These are phyloP conservation scores for Hemicrepidius hirtus DNA, from an alignment of 2,888 invertebrate genomes.

Conservation along the genomic window DNA sequence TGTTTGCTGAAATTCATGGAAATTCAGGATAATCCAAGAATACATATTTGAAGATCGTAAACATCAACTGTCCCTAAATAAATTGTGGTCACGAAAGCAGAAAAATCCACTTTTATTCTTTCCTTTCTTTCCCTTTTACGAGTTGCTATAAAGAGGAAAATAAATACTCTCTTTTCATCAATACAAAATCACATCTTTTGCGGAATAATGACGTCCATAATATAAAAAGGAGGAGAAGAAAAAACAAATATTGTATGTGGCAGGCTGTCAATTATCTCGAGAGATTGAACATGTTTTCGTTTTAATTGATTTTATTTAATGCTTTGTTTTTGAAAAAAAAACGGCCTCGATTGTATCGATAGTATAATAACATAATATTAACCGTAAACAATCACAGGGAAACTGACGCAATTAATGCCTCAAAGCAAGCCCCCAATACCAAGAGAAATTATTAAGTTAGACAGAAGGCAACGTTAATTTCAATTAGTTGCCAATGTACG, in stretches of 20 bases:
- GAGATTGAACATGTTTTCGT: neutral
- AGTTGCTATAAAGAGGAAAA: constrained; percentile 15
- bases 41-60: constrained; percentile 15
- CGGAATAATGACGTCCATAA: constrained; percentile 9
- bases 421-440: constrained; percentile 35
- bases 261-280: constrained; percentile 24
- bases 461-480: constrained; percentile 43
- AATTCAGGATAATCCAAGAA: neutral
- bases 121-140: constrained; percentile 15
- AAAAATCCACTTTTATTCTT: constrained; percentile 22
- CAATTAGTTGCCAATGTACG: constrained; percentile 47
- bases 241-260: constrained; percentile 24
- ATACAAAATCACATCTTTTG: constrained; percentile 21
- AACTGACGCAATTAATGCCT: constrained; percentile 37
- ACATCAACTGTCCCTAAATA: constrained; percentile 12
- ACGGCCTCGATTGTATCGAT: neutral
- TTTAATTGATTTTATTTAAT: constrained; percentile 20
- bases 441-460: constrained; percentile 45
- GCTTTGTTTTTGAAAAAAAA: neutral
- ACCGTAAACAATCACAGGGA: constrained; percentile 25
- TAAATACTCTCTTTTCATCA: constrained; percentile 20
- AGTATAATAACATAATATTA: neutral
- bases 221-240: constrained; percentile 1
- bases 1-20: neutral
- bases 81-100: constrained; percentile 24